A percentile compares a stretch with the other conserved stretches of the same genome.
phyloP scores from a whole-genome alignment of 2,888 invertebrate species.

The Heliconius cydno region DNA sequence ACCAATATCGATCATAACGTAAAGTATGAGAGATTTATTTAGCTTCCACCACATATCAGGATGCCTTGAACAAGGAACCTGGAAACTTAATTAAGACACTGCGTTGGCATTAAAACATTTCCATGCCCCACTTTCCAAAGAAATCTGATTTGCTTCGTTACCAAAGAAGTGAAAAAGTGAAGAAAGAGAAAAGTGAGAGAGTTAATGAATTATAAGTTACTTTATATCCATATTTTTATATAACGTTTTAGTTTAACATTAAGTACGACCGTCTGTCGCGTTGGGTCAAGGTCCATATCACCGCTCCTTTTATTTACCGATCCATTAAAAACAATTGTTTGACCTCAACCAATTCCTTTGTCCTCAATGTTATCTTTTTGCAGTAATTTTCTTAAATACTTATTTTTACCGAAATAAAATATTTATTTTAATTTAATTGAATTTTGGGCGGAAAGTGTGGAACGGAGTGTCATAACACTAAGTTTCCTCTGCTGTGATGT shows the following conservation, averaged over 20 bases:
- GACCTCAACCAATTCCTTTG: conserved; percentile 48
- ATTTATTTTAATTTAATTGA: too few species aligned
- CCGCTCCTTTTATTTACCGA: conserved; percentile 72
- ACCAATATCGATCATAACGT: conserved; percentile 11
- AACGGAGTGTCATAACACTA: too few species aligned
- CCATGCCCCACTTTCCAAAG: too few species aligned
- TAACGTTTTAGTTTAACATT: neutral
- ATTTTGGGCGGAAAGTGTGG: too few species aligned
- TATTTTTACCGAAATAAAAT: too few species aligned
- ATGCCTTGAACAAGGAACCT: neutral
- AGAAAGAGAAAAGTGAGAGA: too few species aligned
- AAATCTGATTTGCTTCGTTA: neutral
- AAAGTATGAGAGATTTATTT: neutral
- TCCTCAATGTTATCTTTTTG: conserved; percentile 37
- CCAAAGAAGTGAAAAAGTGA: too few species aligned
- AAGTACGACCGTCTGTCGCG: conserved; percentile 14
- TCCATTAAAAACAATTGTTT: conserved; percentile 70
- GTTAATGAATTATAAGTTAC: neutral
- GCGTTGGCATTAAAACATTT: neutral
- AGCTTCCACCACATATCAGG: neutral
- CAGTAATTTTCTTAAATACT: conserved; percentile 47
- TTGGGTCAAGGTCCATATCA: conserved; percentile 72
- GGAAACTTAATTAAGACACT: neutral
- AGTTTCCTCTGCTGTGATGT: too few species aligned
- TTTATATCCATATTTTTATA: neutral